Conservation (phyloP, 2,797 vertebrate genomes). For the Galago senegalensis region DNA sequence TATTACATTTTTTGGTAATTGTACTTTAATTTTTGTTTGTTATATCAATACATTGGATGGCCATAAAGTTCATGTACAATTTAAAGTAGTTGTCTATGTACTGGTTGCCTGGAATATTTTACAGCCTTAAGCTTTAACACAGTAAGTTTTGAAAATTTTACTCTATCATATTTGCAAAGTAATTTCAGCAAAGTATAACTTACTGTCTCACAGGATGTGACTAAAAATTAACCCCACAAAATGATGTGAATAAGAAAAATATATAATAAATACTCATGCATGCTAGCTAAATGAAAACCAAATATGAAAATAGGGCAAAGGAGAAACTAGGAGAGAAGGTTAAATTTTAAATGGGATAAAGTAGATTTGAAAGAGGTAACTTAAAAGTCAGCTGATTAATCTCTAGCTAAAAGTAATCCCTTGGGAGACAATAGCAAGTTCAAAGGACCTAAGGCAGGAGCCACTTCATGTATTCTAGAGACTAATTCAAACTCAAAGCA, state of each 20-base stretch:
- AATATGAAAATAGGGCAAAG: not conserved
- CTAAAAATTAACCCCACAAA: not conserved
- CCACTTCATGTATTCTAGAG: not conserved
- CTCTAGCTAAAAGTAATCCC: not conserved
- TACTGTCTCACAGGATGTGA: not conserved
- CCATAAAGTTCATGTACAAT: no score
- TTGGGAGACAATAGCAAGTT: not conserved
- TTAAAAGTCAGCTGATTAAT: not conserved
- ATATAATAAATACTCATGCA: not conserved
- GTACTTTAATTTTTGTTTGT: slow-evolving; percentile 5
- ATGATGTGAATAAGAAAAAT: not conserved
- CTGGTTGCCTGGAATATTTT: not conserved
- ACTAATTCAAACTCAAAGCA: no score
- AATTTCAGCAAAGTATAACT: not conserved
- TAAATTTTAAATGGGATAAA: not conserved
- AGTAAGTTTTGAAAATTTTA: not conserved
- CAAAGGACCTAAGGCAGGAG: not conserved
- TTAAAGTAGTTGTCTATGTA: no score
- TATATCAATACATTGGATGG: not conserved
- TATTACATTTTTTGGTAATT: not conserved
- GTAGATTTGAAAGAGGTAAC: not conserved
- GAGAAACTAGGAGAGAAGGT: not conserved
- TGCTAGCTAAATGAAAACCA: not conserved
- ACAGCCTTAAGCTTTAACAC: not conserved
- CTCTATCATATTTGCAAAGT: not conserved